Evolutionary conservation across 2,888 invertebrate genomes (phyloP).

Genomic region (Polydrusus pterygomalis): DNA sequence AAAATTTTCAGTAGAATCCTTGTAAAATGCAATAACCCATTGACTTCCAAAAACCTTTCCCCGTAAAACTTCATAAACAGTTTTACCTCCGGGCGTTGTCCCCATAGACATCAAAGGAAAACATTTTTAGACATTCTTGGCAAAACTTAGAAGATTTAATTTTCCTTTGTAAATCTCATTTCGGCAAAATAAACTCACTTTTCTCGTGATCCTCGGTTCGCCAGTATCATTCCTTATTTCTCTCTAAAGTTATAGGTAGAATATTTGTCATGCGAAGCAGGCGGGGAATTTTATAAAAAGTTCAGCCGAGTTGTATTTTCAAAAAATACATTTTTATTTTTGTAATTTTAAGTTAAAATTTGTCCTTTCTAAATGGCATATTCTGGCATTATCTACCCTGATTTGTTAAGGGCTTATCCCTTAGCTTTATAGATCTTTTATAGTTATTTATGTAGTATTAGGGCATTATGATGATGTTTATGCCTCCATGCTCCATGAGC

Average conservation of each 20-base stretch:
- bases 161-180: slow-evolving; percentile 26
- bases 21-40: no score
- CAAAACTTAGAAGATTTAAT: slow-evolving; percentile 20
- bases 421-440: not conserved
- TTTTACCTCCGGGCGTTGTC: slow-evolving; percentile 13
- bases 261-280: slow-evolving; percentile 21
- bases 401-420: no score
- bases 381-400: no score
- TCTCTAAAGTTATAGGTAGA: slow-evolving; percentile 5
- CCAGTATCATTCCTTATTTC: slow-evolving; percentile 22
- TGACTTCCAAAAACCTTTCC: not conserved
- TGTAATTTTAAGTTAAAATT: not conserved
- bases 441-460: no score
- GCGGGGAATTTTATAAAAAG: slow-evolving; percentile 27
- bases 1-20: no score
- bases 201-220: not conserved
- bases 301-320: not conserved
- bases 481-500: no score
- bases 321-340: slow-evolving; percentile 8
- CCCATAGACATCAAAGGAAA: slow-evolving; percentile 21
- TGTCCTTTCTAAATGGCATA: not conserved
- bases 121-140: slow-evolving; percentile 7
- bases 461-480: no score
- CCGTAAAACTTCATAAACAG: slow-evolving; percentile 16
- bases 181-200: slow-evolving; percentile 25